Conservation (phyloP, 1,140 invertebrate genomes). For the Drosophila subobscura region DNA sequence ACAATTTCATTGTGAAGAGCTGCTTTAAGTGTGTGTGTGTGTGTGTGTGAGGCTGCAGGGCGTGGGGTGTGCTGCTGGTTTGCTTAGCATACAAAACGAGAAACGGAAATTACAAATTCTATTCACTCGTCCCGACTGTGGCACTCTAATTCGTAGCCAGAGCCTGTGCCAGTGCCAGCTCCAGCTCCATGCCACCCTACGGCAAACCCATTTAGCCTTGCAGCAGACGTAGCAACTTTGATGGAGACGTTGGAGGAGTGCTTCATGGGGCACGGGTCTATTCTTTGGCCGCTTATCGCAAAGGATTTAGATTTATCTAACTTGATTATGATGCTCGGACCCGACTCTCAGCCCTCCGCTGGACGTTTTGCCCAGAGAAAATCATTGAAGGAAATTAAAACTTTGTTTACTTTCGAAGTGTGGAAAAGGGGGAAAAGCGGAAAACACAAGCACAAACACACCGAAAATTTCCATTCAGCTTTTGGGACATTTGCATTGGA, state of each 20-base stretch:
- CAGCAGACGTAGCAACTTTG: conserved; percentile 38
- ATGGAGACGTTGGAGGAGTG: conserved; percentile 26
- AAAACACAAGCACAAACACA: too few relatives aligned
- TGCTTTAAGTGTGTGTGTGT: conserved; percentile 36
- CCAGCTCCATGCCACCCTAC: not conserved
- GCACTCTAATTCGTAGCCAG: conserved; percentile 67
- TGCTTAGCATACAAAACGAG: conserved; percentile 71
- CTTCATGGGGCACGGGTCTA: conserved; percentile 29
- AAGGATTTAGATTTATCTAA: conserved; percentile 81
- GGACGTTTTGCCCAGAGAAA: conserved; percentile 60
- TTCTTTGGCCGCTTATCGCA: conserved; percentile 77
- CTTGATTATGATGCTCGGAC: conserved; percentile 72
- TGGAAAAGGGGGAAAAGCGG: too few relatives aligned
- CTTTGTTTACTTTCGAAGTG: conserved; percentile 76
- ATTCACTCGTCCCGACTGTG: conserved; percentile 71
- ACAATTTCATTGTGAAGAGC: conserved; percentile 40
- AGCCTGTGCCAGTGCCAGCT: too few relatives aligned
- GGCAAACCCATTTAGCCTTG: conserved; percentile 34
- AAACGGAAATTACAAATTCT: conserved; percentile 80
- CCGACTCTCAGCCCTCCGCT: not conserved
- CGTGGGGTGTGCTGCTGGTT: not conserved
- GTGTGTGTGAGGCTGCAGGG: conserved; percentile 8
- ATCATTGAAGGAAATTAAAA: conserved; percentile 81
- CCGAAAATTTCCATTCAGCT: too few relatives aligned
- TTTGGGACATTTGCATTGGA: conserved; percentile 13